Base-by-base conservation (phyloP, 2,797 vertebrate genomes). In the Trematomus bernacchii region DNA sequence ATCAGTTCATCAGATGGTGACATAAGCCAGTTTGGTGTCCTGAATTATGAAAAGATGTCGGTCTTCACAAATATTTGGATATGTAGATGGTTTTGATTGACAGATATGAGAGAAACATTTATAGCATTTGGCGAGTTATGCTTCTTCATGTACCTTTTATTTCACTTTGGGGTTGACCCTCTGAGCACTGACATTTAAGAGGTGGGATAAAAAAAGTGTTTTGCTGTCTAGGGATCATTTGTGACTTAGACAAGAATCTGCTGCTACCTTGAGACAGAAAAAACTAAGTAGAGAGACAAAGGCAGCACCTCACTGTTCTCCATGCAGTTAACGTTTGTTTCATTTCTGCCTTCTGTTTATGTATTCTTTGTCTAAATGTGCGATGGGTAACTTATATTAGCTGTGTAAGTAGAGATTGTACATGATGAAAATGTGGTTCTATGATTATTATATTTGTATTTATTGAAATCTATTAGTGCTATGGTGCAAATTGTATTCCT, bases 401-500 rank as follows among this genome's bases (percentile, higher is more conserved):
- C 84, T 44, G 87, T 89, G 80, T 59, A 66, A 75, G 81, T 88
- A 79, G 85, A 82, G 81, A 84, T 72, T 93, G 85, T 92, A 89
- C 73, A 85, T 92, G 48, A 91, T 73, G 67, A 83, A 85, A 87
- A 87, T 79, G 69, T 79, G 76, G 83, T 88, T 91, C 80, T 88
- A 70, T 82, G 86, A 82, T 79, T 50, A 88, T 84, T 92, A 83
- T 89, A 91, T 91, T 93, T 92, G 86, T 90, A 85, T 91, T 86
- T 82, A 85, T 86, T 85, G 89, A 84, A 73, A 86, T 87, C 53
- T 88, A 86, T 87, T 91, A 82, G 88, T 89, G 91, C 82, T 87
- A 80, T 80, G 77, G 88, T 87, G 85, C 78, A 77, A 79, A 60
- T 69, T 37, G 15, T 27, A 54, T 63, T 80, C 59, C 82, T 89